Percentiles rank a stretch among this genome's conserved stretches.
Evolutionary conservation across 2,888 invertebrate species (phyloP).

Genomic region (Brenthis ino): DNA sequence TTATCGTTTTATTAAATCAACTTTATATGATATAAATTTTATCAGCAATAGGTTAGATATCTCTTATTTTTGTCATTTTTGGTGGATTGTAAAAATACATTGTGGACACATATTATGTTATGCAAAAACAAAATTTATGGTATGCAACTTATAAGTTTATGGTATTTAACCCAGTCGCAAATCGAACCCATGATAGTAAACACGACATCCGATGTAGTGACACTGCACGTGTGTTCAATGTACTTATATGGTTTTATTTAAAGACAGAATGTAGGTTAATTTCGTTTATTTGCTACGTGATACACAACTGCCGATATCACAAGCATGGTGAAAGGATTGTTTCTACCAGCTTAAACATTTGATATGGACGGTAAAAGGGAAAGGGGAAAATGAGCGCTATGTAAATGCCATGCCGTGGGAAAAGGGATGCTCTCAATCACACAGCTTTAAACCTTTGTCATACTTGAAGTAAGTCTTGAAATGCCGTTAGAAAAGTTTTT

Average conservation of each 20-base stretch:
- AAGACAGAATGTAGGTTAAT: conserved; percentile 13
- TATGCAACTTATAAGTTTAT: no score
- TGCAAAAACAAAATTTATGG: no score
- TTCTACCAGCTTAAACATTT: conserved; percentile 39
- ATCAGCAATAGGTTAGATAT: neutral
- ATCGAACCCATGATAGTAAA: no score
- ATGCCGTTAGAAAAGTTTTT: no score
- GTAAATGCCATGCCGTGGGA: conserved; percentile 37
- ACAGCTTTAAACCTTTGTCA: no score
- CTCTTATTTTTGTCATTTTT: neutral
- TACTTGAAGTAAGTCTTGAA: neutral
- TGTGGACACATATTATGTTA: no score
- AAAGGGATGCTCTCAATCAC: conserved; percentile 23
- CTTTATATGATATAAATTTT: neutral
- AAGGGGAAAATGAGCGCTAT: conserved; percentile 48
- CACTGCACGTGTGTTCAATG: neutral
- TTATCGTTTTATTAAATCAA: conserved; percentile 4
- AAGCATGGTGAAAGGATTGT: conserved; percentile 43
- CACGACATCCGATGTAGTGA: no score
- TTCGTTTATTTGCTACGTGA: conserved; percentile 5
- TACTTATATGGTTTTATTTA: neutral
- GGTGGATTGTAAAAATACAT: no score
- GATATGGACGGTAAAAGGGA: conserved; percentile 46
- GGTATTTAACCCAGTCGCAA: no score
- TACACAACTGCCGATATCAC: conserved; percentile 18